These are phyloP conservation scores for Poeciliopsis retropinna DNA, from an alignment of 2,113 vertebrate species.

Conservation along the genomic window DNA sequence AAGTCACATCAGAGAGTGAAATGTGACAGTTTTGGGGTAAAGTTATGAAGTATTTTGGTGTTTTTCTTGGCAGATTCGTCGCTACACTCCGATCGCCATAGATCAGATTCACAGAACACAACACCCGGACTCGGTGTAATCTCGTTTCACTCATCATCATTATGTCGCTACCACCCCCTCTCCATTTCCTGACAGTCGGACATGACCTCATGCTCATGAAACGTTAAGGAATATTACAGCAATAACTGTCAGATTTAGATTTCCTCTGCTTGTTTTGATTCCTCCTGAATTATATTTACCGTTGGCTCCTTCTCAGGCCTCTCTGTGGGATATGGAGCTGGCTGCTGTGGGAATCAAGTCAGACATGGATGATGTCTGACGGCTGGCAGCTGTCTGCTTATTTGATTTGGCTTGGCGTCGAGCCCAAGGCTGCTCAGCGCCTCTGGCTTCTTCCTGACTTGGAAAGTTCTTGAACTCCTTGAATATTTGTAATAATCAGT, in stretches of 20 bases:
- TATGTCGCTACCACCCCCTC: conserved; percentile 33
- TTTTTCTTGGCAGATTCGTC: neutral
- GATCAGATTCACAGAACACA: conserved; percentile 16
- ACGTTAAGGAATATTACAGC: conserved; percentile 24
- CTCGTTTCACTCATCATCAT: conserved; percentile 54
- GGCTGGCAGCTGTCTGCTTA: conserved; percentile 52
- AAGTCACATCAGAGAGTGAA: neutral
- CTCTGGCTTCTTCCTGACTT: conserved; percentile 31
- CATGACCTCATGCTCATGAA: conserved; percentile 45
- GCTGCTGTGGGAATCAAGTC: conserved; percentile 45
- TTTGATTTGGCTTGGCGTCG: conserved; percentile 64
- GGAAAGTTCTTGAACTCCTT: conserved; percentile 21
- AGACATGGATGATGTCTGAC: conserved; percentile 33
- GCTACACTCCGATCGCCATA: neutral
- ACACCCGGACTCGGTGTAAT: conserved; percentile 29
- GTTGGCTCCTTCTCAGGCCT: conserved; percentile 3
- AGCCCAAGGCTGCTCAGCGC: conserved; percentile 32
- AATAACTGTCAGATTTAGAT: conserved; percentile 39
- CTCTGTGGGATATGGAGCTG: neutral
- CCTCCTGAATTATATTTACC: conserved; percentile 5
- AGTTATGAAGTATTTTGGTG: neutral
- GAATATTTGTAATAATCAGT: conserved; percentile 47
- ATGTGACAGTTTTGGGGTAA: neutral
- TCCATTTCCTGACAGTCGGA: conserved; percentile 56
- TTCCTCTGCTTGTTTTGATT: conserved; percentile 34